Conservation (phyloP, 2,888 invertebrate species). For the Capitulum mitella region DNA sequence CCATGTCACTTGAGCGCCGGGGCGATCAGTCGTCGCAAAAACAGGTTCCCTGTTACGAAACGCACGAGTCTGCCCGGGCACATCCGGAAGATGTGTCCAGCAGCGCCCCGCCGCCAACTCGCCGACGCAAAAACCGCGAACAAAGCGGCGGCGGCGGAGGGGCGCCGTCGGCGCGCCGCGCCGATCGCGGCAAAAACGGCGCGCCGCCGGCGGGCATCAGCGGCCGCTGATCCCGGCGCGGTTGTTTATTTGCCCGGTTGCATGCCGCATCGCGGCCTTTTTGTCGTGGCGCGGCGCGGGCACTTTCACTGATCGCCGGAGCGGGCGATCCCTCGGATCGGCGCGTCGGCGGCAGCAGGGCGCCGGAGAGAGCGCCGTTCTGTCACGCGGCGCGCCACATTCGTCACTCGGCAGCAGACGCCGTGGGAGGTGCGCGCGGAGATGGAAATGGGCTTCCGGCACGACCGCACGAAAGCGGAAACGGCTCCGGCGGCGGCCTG, state of each 20-base stretch:
- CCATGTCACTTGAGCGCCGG: no score
- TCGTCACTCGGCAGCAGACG: neutral
- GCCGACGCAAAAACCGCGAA: neutral
- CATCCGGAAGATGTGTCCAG: no score
- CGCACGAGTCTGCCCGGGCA: no score
- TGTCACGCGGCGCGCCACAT: neutral
- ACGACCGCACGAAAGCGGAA: no score
- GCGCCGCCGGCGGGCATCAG: neutral
- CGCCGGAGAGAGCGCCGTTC: neutral
- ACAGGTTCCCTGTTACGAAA: no score
- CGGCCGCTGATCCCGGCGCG: neutral
- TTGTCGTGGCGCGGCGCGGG: neutral
- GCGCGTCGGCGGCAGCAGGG: neutral
- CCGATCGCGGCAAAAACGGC: conserved; percentile 14
- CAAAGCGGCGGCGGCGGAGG: neutral
- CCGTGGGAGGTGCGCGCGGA: no score
- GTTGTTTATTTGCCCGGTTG: conserved; percentile 18
- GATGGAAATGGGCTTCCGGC: no score
- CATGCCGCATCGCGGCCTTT: neutral
- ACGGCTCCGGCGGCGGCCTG: no score
- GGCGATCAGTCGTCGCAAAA: no score
- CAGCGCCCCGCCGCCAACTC: neutral
- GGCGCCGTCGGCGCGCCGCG: neutral
- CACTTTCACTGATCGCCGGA: neutral
- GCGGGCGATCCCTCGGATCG: neutral